phyloP scores from a whole-genome alignment of 1,140 invertebrate genomes.

The Meloidogyne exigua region DNA sequence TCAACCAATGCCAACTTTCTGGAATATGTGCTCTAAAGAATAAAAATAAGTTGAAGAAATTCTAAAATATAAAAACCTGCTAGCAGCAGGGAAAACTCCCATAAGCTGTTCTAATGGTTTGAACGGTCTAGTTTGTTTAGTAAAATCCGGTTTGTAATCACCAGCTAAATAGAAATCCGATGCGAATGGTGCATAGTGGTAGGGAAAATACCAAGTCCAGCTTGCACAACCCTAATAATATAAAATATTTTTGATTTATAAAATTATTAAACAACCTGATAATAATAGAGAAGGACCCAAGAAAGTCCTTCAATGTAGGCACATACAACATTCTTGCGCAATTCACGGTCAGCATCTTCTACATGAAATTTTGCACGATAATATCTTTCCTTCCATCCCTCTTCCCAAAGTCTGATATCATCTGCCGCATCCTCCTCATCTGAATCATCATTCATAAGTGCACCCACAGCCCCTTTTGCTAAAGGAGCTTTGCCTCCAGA shows the following conservation, averaged over 20 bases:
- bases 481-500: slow-evolving; percentile 12
- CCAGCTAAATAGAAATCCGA: slow-evolving; percentile 93
- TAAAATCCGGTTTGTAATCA: slow-evolving; percentile 81
- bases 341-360: slow-evolving; percentile 75
- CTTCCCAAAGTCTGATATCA: slow-evolving; percentile 92
- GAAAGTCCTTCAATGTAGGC: slow-evolving; percentile 93
- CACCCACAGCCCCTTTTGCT: slow-evolving; percentile 22
- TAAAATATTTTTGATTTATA: slow-evolving; percentile 4
- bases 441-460: background rate
- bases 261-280: slow-evolving; percentile 72
- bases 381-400: slow-evolving; percentile 94
- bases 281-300: slow-evolving; percentile 97
- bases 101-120: slow-evolving; percentile 95
- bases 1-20: slow-evolving; percentile 84
- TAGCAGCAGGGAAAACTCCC: slow-evolving; percentile 97
- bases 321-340: slow-evolving; percentile 79
- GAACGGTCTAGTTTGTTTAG: slow-evolving; percentile 82
- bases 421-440: slow-evolving; percentile 74
- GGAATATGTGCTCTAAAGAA: slow-evolving; percentile 77
- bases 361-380: slow-evolving; percentile 97
- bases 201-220: slow-evolving; percentile 99
- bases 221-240: slow-evolving; percentile 81
- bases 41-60: background rate
- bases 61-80: slow-evolving; percentile 67
- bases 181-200: slow-evolving; percentile 99